Evolutionary conservation across 2,888 invertebrate genomes (phyloP).

Genomic region (Cephus runcator): DNA sequence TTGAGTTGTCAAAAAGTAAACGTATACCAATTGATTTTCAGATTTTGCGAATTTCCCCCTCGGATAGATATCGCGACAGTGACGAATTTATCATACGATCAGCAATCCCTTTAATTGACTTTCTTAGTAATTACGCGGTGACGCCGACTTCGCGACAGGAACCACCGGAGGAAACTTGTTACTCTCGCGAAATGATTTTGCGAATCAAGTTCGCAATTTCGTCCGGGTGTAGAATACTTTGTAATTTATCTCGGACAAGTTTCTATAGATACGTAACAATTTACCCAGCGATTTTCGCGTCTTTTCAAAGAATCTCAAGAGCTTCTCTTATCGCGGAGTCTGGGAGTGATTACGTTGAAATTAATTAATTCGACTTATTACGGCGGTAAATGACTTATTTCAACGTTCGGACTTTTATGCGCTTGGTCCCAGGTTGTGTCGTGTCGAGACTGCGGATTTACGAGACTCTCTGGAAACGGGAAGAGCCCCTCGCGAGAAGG

Average conservation of each 20-base stretch:
- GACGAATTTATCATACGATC: not conserved
- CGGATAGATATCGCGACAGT: not conserved
- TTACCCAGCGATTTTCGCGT: not conserved
- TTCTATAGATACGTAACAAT: not conserved
- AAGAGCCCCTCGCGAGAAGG: not conserved
- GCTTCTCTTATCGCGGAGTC: not conserved
- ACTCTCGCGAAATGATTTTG: not conserved
- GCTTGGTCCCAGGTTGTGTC: not conserved
- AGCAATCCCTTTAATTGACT: not conserved
- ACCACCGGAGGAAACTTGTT: not conserved
- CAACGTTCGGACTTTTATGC: not conserved
- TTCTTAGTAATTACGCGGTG: not conserved
- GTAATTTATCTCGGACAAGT: not conserved
- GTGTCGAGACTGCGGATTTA: not conserved
- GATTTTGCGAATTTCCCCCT: not conserved
- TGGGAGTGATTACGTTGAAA: not conserved
- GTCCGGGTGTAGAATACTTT: not conserved
- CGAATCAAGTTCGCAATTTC: not conserved
- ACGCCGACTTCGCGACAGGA: not conserved
- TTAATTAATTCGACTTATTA: not conserved
- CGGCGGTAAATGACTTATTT: not conserved
- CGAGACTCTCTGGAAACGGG: not conserved
- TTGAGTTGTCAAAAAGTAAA: not conserved
- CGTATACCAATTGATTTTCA: not conserved
- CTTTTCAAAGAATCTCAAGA: not conserved